A percentile compares a stretch with the other conserved stretches of the same genome.
phyloP scores from a whole-genome alignment of 1,140 invertebrate species.

The Rhopalosiphum padi region DNA sequence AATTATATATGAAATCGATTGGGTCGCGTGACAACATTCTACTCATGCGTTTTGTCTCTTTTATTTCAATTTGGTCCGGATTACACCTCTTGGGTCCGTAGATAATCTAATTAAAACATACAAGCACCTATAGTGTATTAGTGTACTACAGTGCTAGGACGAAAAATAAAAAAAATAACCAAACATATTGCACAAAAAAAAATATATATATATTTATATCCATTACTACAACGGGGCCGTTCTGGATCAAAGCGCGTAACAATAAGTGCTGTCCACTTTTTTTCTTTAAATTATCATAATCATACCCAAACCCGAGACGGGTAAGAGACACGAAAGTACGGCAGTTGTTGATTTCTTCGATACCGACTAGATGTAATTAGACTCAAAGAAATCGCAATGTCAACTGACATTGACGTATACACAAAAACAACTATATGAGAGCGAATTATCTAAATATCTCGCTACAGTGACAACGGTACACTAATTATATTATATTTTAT shows the following conservation, averaged over 20 bases:
- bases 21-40: conserved; percentile 25
- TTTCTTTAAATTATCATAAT: conserved; percentile 39
- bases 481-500: background rate
- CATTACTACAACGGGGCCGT: conserved; percentile 11
- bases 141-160: background rate
- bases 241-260: conserved; percentile 33
- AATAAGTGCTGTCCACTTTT: conserved; percentile 23
- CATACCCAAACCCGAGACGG: background rate
- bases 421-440: background rate
- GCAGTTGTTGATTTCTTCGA: conserved; percentile 16
- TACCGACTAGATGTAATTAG: background rate
- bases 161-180: background rate
- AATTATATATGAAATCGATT: conserved; percentile 25
- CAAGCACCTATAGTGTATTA: background rate
- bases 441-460: conserved; percentile 13
- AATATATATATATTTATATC: background rate
- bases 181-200: conserved; percentile 24
- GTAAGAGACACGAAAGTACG: conserved; percentile 12
- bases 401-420: background rate
- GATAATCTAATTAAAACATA: conserved; percentile 40
- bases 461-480: background rate
- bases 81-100: conserved; percentile 15
- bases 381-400: conserved; percentile 16
- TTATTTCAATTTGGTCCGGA: conserved; percentile 35
- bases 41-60: conserved; percentile 18